Evolutionary conservation across 2,113 vertebrate species (phyloP), one percentile per base, ranked within the genome.

Genomic region (Chlorodrepanis virens): DNA sequence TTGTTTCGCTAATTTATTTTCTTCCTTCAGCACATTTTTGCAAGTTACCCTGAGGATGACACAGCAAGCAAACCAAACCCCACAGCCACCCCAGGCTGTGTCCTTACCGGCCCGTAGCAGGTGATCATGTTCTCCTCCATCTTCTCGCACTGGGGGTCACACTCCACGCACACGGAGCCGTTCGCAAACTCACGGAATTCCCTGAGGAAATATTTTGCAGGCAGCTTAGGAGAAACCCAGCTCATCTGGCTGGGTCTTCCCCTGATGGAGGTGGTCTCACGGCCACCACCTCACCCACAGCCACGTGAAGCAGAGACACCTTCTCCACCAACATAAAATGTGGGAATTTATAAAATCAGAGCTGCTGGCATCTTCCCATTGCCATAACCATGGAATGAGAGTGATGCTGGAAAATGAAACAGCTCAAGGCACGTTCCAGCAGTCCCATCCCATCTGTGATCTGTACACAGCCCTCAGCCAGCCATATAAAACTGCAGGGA

Each of bases 131-230:
- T 98, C 3, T 98, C 99, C 54, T 99, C 98, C 97, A 99, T 98
- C 97, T 98, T 99, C 90, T 99, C 99, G 84, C 99, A 99, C 96
- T 99, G 99, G 13, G 98, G 96, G 89, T 99, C 99, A 82, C 99
- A 99, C 83, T 99, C 99, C 88, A 99, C 97, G 16, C 99, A 99
- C 50, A 99, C 95, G 1, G 99, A 99, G 16, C 99, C 98, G 3
- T 99, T 99, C 39, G 98, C 98, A 93, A 99, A 99, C 68, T 99
- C 99, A 10, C 99, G 98, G 75, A 98, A 97, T 50, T 99, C 99
- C 95, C 99, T 99, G 97, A 52, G 94, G 78, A 97, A 97, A 94
- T 2, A 96, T 90, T 75, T 60, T 33, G 56, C 56, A 82, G 35
- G 14, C 63, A 94, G 90, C 54, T 90, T 39, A 87, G 59, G 10